A percentile compares a stretch with the other conserved stretches of the same genome.
Conservation (phyloP, 2,797 vertebrate species). For the Argyrosomus regius region DNA sequence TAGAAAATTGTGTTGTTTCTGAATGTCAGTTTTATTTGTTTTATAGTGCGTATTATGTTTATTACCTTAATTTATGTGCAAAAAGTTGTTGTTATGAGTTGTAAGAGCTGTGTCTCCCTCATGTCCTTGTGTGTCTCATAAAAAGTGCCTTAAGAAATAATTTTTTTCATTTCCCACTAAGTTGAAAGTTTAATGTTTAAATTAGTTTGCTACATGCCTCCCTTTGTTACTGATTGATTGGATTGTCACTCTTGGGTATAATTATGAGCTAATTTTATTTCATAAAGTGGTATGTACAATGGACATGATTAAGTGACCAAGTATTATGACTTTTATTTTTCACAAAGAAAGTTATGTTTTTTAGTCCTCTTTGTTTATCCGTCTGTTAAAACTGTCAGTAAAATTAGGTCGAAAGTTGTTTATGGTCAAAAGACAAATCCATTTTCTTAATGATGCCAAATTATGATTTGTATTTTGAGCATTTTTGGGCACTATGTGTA, state of each 20-base stretch:
- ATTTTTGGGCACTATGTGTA: neutral
- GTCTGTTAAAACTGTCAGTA: constrained; percentile 12
- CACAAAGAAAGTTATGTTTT: neutral
- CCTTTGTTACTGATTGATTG: constrained; percentile 33
- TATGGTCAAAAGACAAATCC: neutral
- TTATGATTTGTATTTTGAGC: neutral
- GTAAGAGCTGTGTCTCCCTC: constrained; percentile 15
- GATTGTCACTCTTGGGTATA: neutral
- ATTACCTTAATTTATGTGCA: constrained; percentile 44
- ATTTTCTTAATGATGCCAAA: neutral
- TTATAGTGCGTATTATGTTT: constrained; percentile 24
- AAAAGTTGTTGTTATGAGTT: constrained; percentile 3
- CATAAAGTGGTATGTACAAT: constrained; percentile 1
- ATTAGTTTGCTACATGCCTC: constrained; percentile 5
- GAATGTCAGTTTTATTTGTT: constrained; percentile 51
- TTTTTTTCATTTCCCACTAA: constrained; percentile 14
- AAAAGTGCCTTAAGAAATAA: constrained; percentile 51
- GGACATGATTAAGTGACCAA: constrained; percentile 1
- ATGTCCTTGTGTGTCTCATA: constrained; percentile 10
- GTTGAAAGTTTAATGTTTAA: constrained; percentile 39
- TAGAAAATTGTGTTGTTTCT: constrained; percentile 23
- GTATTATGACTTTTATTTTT: neutral
- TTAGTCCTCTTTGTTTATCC: constrained; percentile 1
- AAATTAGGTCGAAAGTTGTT: neutral
- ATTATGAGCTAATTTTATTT: neutral